Conservation (phyloP, 1,140 invertebrate species). For the Sitophilus oryzae region DNA sequence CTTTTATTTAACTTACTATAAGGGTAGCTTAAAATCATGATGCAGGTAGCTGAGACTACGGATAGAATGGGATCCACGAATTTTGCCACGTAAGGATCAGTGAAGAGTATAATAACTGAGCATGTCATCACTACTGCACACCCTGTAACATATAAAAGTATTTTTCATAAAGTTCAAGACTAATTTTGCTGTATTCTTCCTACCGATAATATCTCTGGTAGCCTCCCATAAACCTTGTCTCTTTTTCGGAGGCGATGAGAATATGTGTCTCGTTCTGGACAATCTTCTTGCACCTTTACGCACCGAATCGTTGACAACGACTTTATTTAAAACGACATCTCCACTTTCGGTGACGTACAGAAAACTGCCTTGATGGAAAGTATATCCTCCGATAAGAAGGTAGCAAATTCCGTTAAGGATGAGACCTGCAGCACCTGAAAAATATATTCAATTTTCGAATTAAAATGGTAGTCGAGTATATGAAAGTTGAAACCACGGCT, state of each 20-base stretch:
- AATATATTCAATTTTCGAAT: background rate
- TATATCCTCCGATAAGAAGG: slow-evolving; percentile 71
- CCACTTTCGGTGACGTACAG: slow-evolving; percentile 60
- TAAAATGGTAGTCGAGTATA: too few relatives aligned
- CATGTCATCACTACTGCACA: slow-evolving; percentile 64
- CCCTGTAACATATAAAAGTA: slow-evolving; percentile 42
- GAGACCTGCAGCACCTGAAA: slow-evolving; percentile 49
- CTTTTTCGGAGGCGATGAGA: slow-evolving; percentile 42
- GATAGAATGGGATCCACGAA: slow-evolving; percentile 68
- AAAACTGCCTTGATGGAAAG: slow-evolving; percentile 69
- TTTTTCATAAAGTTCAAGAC: background rate
- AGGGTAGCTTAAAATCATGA: slow-evolving; percentile 63
- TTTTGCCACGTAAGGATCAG: slow-evolving; percentile 55
- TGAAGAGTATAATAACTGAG: slow-evolving; percentile 58
- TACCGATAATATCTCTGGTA: slow-evolving; percentile 56
- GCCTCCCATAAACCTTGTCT: slow-evolving; percentile 52
- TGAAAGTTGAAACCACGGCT: too few relatives aligned
- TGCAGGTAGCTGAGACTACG: slow-evolving; percentile 56
- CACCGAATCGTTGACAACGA: slow-evolving; percentile 47
- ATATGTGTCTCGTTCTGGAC: slow-evolving; percentile 38
- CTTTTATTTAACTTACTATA: slow-evolving; percentile 54
- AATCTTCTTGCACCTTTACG: slow-evolving; percentile 47
- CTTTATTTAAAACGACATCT: slow-evolving; percentile 56
- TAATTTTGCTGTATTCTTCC: background rate
- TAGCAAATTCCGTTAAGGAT: slow-evolving; percentile 66